These are phyloP conservation scores for Malurus leucopterus DNA, from an alignment of 2,797 vertebrate species.

Conservation along the genomic window DNA sequence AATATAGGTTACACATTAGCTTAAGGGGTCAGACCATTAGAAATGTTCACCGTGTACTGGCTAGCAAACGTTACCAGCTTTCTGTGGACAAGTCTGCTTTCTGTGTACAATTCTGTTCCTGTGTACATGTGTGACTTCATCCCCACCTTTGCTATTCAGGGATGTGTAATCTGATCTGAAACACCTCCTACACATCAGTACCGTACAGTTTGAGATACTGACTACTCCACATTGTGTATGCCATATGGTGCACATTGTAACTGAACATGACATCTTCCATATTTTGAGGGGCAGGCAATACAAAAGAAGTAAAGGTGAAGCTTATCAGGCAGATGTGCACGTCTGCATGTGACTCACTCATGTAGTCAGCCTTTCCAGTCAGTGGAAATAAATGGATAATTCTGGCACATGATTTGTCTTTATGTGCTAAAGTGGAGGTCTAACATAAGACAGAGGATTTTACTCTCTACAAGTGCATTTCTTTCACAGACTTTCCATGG, in stretches of 20 bases:
- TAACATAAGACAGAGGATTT: background rate
- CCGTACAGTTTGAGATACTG: background rate
- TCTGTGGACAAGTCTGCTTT: background rate
- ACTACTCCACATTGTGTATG: background rate
- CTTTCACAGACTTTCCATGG: rapidly evolving
- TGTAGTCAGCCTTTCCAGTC: background rate
- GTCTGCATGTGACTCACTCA: background rate
- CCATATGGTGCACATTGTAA: background rate
- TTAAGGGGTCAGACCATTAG: background rate
- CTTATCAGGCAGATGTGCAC: background rate
- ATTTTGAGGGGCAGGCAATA: background rate
- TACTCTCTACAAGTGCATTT: background rate
- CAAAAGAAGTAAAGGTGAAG: background rate
- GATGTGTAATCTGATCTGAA: background rate
- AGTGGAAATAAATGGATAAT: background rate
- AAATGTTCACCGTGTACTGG: background rate
- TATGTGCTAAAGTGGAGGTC: background rate
- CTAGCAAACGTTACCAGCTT: background rate
- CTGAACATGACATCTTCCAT: rapidly evolving
- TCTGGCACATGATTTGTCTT: background rate
- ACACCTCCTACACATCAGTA: background rate
- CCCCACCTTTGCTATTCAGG: background rate
- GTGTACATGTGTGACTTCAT: background rate
- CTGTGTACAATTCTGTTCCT: background rate
- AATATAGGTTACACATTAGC: background rate